These are phyloP conservation scores for Erebia palarica DNA, from an alignment of 2,888 invertebrate genomes.

Conservation along the genomic window DNA sequence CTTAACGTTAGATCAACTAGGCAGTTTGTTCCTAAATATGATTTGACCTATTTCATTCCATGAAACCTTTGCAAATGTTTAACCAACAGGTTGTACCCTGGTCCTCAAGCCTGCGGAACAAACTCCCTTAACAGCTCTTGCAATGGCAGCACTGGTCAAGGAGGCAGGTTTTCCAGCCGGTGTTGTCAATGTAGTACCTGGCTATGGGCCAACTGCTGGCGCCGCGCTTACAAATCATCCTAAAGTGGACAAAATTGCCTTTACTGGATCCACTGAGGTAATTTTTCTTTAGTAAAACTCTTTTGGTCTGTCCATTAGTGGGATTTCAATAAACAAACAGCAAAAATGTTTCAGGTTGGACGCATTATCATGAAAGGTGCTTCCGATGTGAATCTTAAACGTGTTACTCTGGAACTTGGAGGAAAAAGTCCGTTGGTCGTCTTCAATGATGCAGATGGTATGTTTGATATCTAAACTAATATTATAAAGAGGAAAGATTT, in stretches of 20 bases:
- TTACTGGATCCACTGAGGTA: conserved; percentile 81
- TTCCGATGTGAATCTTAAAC: conserved; percentile 89
- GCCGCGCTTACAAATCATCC: conserved; percentile 88
- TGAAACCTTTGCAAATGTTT: background rate
- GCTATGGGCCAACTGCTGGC: conserved; percentile 91
- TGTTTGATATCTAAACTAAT: too few relatives aligned
- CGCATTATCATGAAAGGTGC: conserved; percentile 85
- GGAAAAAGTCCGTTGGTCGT: conserved; percentile 95
- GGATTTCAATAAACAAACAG: too few relatives aligned
- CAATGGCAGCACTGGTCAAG: conserved; percentile 91
- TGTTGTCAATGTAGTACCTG: conserved; percentile 95
- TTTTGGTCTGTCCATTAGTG: background rate
- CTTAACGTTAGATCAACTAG: too few relatives aligned
- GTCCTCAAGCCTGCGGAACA: conserved; percentile 97
- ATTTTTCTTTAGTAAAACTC: background rate
- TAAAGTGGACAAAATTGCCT: conserved; percentile 94
- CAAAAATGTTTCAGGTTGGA: conserved; percentile 70
- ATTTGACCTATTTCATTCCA: background rate
- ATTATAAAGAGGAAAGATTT: too few relatives aligned
- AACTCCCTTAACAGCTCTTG: conserved; percentile 94
- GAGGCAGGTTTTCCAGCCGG: conserved; percentile 97
- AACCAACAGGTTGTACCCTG: conserved; percentile 86
- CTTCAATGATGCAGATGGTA: conserved; percentile 91
- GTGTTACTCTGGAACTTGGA: conserved; percentile 92
- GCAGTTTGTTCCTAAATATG: background rate